A percentile compares a stretch with the other conserved stretches of the same genome.
Conservation (phyloP, 2,113 vertebrate genomes). For the Odontesthes bonariensis region DNA sequence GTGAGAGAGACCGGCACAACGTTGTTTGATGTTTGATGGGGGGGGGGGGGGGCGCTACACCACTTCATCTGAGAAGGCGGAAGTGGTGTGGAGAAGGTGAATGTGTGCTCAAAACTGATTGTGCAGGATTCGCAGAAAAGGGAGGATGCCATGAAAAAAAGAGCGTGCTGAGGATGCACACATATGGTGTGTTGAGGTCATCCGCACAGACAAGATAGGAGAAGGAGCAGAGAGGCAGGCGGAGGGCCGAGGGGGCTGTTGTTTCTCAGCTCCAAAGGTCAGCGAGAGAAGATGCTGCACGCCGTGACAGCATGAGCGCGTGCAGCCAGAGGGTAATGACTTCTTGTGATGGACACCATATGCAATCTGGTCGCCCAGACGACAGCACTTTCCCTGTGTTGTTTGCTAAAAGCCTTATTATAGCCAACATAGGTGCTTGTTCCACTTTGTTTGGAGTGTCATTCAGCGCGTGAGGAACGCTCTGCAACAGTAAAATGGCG, state of each 20-base stretch:
- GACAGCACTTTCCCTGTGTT: slow-evolving; percentile 13
- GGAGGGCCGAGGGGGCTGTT: slow-evolving; percentile 31
- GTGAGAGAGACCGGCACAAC: not conserved
- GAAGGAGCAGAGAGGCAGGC: not conserved
- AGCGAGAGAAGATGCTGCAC: slow-evolving; percentile 49
- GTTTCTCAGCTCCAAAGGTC: slow-evolving; percentile 63
- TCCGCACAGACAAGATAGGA: slow-evolving; percentile 22
- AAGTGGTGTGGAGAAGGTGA: not conserved
- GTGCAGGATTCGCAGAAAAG: not conserved
- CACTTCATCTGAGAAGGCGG: not conserved
- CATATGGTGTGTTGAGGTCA: slow-evolving; percentile 24
- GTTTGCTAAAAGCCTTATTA: slow-evolving; percentile 27
- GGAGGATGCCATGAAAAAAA: slow-evolving; percentile 2
- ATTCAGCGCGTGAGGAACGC: not conserved
- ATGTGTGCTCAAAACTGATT: slow-evolving; percentile 3
- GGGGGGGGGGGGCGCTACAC: not conserved
- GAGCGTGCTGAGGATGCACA: slow-evolving; percentile 25
- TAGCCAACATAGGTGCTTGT: not conserved
- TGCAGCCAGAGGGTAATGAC: slow-evolving; percentile 47
- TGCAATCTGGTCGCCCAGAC: slow-evolving; percentile 46
- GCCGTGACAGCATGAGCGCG: slow-evolving; percentile 42
- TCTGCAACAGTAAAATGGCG: not conserved
- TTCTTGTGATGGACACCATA: slow-evolving; percentile 64
- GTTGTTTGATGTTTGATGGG: not conserved
- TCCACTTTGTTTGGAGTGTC: not conserved